phyloP scores from a whole-genome alignment of 1,140 invertebrate species.

The Anastatus disparis region DNA sequence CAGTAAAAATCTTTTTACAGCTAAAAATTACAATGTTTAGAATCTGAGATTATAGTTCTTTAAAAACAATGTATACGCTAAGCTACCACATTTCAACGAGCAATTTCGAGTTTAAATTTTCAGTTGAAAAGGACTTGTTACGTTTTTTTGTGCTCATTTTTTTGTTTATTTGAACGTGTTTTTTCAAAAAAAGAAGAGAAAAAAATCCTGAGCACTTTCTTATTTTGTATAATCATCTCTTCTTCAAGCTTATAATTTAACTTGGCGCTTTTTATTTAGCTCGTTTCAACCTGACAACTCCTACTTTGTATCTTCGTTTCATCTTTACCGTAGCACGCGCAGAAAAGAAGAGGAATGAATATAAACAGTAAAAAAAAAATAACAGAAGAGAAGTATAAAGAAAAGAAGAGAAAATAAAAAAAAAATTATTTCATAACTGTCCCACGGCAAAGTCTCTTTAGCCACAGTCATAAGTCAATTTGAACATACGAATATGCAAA shows the following conservation, averaged over 20 bases:
- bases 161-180: background rate
- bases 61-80: background rate
- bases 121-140: background rate
- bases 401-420: background rate
- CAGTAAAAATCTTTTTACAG: no score
- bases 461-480: constrained; percentile 50
- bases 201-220: constrained; percentile 13
- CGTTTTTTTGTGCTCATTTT: background rate
- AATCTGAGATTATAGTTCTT: no score
- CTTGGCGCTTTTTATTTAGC: background rate
- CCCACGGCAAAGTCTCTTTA: constrained; percentile 11
- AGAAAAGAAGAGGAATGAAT: background rate
- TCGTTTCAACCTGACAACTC: background rate
- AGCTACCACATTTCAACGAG: background rate
- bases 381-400: background rate
- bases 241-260: constrained; percentile 7
- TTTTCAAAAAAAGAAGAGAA: no score
- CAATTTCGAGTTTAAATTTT: background rate
- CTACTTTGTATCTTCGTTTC: constrained; percentile 14
- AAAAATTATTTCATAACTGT: constrained; percentile 49
- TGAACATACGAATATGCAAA: constrained; percentile 51
- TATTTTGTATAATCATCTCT: constrained; percentile 13
- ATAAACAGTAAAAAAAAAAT: background rate
- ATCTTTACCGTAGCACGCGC: background rate
- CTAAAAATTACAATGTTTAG: no score